These are phyloP conservation scores for Tadarida brasiliensis DNA, from an alignment of 2,797 vertebrate species.

Conservation along the genomic window DNA sequence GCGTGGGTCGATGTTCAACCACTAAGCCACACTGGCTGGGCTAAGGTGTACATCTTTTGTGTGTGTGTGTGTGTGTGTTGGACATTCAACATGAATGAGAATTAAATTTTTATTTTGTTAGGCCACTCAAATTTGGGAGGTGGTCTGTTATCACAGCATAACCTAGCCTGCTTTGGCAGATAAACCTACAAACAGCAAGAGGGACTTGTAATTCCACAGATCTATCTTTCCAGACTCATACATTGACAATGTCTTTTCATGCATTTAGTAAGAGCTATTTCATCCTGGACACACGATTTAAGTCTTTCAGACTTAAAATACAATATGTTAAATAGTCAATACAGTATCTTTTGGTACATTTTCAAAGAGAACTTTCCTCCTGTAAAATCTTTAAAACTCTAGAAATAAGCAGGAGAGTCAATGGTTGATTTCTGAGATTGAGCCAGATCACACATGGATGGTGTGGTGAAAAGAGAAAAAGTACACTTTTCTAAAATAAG, in stretches of 20 bases:
- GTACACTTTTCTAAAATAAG: neutral
- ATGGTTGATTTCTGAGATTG: neutral
- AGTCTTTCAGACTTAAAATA: neutral
- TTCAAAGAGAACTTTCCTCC: neutral
- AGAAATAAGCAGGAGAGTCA: neutral
- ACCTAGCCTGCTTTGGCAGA: neutral
- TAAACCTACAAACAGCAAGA: neutral
- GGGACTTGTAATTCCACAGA: neutral
- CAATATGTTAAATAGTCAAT: neutral
- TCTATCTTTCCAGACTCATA: neutral
- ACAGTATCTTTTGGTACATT: neutral
- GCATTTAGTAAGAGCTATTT: neutral
- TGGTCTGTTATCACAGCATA: neutral
- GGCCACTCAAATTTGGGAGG: neutral
- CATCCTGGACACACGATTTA: neutral
- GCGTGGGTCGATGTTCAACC: too few species aligned
- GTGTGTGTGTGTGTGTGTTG: too few species aligned
- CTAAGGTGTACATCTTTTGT: too few species aligned
- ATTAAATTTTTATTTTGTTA: neutral
- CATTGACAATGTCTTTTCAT: neutral
- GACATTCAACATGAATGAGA: neutral
- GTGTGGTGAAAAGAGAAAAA: neutral
- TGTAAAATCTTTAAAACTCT: constrained; percentile 15
- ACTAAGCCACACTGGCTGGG: too few species aligned
- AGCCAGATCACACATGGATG: neutral